phyloP scores from a whole-genome alignment of 2,888 invertebrate species.

The Holacanthella duospinosa region DNA sequence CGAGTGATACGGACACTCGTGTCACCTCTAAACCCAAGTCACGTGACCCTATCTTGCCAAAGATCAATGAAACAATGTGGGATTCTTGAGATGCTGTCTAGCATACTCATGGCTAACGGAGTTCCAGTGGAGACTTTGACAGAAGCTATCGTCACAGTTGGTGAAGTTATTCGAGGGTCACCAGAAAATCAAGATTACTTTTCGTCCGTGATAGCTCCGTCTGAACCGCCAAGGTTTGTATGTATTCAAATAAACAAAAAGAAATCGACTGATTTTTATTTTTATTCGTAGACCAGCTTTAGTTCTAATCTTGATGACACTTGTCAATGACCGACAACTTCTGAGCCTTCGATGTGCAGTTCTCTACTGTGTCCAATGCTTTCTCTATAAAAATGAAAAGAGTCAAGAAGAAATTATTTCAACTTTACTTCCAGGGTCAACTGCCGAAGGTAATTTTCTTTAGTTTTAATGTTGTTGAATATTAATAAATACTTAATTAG shows the following conservation, averaged over 20 bases:
- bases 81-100: constrained; percentile 68
- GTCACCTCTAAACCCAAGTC: constrained; percentile 82
- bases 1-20: constrained; percentile 71
- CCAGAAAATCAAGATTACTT: constrained; percentile 83
- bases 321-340: constrained; percentile 97
- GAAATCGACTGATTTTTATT: too few relatives aligned
- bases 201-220: constrained; percentile 78
- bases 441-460: constrained; percentile 67
- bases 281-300: constrained; percentile 66
- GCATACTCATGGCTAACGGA: constrained; percentile 87
- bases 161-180: constrained; percentile 86
- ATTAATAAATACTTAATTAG: background rate
- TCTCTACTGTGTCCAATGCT: constrained; percentile 94
- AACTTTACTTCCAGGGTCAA: constrained; percentile 72
- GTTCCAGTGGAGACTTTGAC: constrained; percentile 93
- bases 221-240: constrained; percentile 65
- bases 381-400: constrained; percentile 79
- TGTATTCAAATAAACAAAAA: background rate
- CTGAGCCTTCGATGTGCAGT: constrained; percentile 82
- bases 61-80: constrained; percentile 76
- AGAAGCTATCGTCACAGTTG: constrained; percentile 89
- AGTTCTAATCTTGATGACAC: constrained; percentile 89
- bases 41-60: constrained; percentile 68
- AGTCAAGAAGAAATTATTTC: constrained; percentile 81
- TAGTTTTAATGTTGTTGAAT: constrained; percentile 37